A percentile compares a stretch with the other conserved stretches of the same genome.
These are phyloP conservation scores for Ferrisia virgata DNA, from an alignment of 2,888 invertebrate species.

Conservation along the genomic window DNA sequence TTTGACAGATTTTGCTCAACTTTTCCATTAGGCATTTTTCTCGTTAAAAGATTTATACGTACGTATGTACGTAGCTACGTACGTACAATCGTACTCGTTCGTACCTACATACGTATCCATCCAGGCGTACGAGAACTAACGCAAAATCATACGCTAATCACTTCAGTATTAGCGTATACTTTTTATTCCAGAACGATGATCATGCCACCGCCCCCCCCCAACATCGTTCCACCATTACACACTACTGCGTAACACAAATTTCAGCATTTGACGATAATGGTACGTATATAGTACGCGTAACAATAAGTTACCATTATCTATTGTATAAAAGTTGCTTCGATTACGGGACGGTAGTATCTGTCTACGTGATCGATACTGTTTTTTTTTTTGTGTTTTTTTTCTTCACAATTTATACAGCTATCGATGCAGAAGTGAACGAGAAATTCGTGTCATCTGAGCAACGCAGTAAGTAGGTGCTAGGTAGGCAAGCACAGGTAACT, in stretches of 20 bases:
- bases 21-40: constrained; percentile 15
- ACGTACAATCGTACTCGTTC: background rate
- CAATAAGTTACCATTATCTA: background rate
- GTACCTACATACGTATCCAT: background rate
- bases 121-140: background rate
- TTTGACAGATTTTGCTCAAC: constrained; percentile 26
- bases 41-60: background rate
- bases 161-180: no score
- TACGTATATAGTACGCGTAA: no score
- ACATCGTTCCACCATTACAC: no score
- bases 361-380: background rate
- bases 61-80: background rate
- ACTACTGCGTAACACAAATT: background rate
- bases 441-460: background rate
- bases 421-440: background rate
- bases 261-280: background rate
- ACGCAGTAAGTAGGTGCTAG: no score
- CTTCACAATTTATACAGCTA: background rate
- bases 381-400: background rate
- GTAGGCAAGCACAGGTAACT: background rate
- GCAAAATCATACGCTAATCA: constrained; percentile 2
- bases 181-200: background rate
- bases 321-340: background rate
- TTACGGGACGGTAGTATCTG: no score
- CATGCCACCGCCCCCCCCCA: no score